Base-by-base conservation (phyloP, 2,888 invertebrate genomes). In the Catocala fraxini region DNA sequence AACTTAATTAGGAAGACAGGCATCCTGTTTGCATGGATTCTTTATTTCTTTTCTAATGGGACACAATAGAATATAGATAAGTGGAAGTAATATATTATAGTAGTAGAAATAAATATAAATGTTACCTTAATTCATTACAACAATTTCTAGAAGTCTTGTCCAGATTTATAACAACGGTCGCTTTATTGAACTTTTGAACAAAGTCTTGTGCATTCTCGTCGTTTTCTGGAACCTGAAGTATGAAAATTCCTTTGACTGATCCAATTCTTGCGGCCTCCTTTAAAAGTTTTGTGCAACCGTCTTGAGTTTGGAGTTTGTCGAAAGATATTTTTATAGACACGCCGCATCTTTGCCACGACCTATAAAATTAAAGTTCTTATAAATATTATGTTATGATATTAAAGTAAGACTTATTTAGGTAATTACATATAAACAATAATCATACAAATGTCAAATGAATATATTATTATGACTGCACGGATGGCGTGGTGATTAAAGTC, bases 221-320 rank as follows among this genome's bases (percentile, higher is more conserved):
- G n/a, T 63, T 69, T 48, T 65, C 65, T 25, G 73, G 64, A 48
- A 73, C 59, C 54, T 81, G 80, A 6, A 85, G 78, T 59, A 88
- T 68, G 64, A 88, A 88, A 63, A 89, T 81, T 62, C 86, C 87
- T 65, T 78, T 78, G 55, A 89, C 70, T 55, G 79, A 73, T 33
- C 88, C 88, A n/a, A 84, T 75, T 75, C 79, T 83, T 12, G 74
- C 66, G 12, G 79, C 80, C 49, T 85, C 84, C 61, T 79, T 82
- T 41, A 88, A 49, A 51, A 89, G 65, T 63, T 73, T 80, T 11
- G 63, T 68, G 53, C 86, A 84, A 42, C 80, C 83, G 52, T 79
- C 76, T 47, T 83, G 80, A 11, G 76, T 79, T 60, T 83, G 72
- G 41, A 89, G 72, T 69, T 84, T 83, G 5, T 85, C 84, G 5